phyloP scores from a whole-genome alignment of 2,888 invertebrate genomes.

The Acleris sparsana region DNA sequence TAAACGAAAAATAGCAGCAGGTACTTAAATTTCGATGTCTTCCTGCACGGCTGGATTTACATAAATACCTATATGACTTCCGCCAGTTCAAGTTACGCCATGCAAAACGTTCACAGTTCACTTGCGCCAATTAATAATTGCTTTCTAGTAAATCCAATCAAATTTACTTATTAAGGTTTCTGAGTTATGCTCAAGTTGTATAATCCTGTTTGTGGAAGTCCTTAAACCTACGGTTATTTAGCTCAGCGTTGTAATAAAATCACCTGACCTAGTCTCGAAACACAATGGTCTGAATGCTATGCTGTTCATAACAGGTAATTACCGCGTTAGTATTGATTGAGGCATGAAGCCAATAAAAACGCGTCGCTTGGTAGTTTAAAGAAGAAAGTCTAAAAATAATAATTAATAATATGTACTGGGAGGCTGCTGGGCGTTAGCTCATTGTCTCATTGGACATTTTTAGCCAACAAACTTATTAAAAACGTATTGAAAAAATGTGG shows the following conservation, averaged over 20 bases:
- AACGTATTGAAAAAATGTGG: background rate
- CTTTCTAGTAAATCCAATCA: conserved; percentile 9
- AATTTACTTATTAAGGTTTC: conserved; percentile 16
- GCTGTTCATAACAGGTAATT: conserved; percentile 26
- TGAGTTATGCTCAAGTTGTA: conserved; percentile 13
- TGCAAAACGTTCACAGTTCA: conserved; percentile 8
- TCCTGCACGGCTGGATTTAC: no score
- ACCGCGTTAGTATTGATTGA: conserved; percentile 31
- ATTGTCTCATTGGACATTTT: conserved; percentile 22
- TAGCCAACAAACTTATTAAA: background rate
- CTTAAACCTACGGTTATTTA: conserved; percentile 3
- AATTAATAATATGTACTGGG: conserved; percentile 13
- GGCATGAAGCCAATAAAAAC: conserved; percentile 17
- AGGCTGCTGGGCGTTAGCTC: background rate
- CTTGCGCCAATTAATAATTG: conserved; percentile 2
- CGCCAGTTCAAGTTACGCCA: background rate
- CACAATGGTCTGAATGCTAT: conserved; percentile 18
- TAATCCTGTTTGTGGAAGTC: conserved; percentile 14
- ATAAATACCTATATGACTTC: conserved; percentile 6
- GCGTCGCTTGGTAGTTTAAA: background rate
- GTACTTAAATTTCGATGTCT: no score
- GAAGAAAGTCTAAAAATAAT: conserved; percentile 25
- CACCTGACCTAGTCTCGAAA: conserved; percentile 29
- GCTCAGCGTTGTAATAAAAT: conserved; percentile 15
- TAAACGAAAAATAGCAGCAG: no score